Percentiles rank a stretch among this genome's conserved stretches.
Conservation (phyloP, 2,888 invertebrate species). For the Mythimna albipuncta region DNA sequence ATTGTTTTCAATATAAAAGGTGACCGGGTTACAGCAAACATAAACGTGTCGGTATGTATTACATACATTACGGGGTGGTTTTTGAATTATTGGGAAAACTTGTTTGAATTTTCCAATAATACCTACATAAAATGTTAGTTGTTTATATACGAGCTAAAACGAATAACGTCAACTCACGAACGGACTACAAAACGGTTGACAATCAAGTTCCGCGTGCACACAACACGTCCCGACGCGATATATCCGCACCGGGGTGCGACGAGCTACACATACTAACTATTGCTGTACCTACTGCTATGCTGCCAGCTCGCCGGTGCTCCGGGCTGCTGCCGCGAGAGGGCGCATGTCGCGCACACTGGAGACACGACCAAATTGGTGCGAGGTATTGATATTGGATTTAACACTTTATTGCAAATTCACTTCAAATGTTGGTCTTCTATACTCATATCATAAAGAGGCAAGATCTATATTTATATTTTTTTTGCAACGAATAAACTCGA, state of each 20-base stretch:
- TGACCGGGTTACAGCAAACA: not conserved
- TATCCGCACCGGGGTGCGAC: not conserved
- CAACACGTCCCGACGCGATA: constrained; percentile 8
- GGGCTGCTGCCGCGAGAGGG: not conserved
- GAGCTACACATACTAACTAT: no score
- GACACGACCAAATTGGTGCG: not conserved
- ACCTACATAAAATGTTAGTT: no score
- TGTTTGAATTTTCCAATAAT: no score
- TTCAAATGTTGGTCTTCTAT: no score
- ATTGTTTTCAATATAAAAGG: not conserved
- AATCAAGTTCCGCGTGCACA: not conserved
- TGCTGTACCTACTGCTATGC: not conserved
- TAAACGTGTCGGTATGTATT: not conserved
- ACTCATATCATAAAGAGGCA: no score
- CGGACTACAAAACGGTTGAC: not conserved
- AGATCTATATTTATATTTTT: no score
- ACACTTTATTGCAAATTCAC: not conserved
- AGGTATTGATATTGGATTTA: not conserved
- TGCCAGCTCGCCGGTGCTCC: not conserved
- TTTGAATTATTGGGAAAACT: no score
- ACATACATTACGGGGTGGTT: not conserved
- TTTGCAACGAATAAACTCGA: no score
- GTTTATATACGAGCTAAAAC: not conserved
- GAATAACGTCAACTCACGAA: not conserved
- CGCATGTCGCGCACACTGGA: not conserved